Base-by-base conservation (phyloP, 1,140 invertebrate species). In the Subanguina moxae region DNA sequence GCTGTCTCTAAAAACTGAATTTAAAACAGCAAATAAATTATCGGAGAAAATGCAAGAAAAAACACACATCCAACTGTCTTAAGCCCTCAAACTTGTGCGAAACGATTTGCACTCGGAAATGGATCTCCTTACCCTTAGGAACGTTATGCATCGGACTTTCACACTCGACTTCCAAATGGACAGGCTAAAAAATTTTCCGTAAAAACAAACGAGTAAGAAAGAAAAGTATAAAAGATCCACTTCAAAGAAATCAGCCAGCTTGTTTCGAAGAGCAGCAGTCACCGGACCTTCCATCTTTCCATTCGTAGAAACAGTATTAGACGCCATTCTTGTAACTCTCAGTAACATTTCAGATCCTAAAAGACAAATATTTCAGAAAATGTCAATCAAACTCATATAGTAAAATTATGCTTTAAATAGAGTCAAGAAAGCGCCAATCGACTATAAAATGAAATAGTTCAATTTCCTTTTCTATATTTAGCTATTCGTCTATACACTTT, bases 81-180 rank as follows among this genome's bases (percentile, higher is more conserved):
- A 72, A 28, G 11, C 73, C 73, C 9, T 78, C 62, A 58, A 74
- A 74, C 74, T 77, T 74, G 62, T 76, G 70, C 9, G 75, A 74
- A 17, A 79, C 76, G 30, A 74, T 73, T 42, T 1, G 25, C 19
- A 65, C 73, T 21, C 75, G 75, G 52, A 74, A 74, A 56, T 74
- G 73, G 32, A 52, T 75, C 56, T 77, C 73, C 21, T 46, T 61
- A 3, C 72, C 72, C 19, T 75, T 62, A 8, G 72, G 73, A 11
- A 73, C 72, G 21, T 73, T 73, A 21, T 73, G 72, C 21, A 75
- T 63, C 19, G 42, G 67, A 30, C 64, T 70, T 52, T 74, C 73
- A 38, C 74, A 76, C 74, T 74, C 75, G 23, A 74, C 73, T 67
- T 74, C 76, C 30, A 74, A 57, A 65, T 74, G 73, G 21, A 32